These are phyloP conservation scores for Brenthis ino DNA, from an alignment of 2,888 invertebrate genomes.

Conservation along the genomic window DNA sequence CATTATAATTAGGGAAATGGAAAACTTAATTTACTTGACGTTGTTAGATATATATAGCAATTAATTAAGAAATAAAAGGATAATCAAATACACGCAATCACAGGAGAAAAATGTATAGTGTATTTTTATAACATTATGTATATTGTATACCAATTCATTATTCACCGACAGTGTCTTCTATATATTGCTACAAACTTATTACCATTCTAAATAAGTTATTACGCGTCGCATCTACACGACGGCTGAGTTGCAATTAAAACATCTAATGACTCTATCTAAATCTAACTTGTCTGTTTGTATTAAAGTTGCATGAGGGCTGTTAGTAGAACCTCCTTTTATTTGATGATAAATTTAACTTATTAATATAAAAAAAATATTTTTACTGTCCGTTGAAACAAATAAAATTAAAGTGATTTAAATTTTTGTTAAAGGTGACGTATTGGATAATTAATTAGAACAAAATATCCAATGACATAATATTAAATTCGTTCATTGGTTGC, in stretches of 20 bases:
- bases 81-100: too few species aligned
- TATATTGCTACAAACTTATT: constrained; percentile 18
- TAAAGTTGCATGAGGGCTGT: neutral
- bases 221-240: constrained; percentile 9
- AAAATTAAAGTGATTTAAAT: too few species aligned
- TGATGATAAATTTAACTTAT: neutral
- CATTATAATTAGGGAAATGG: neutral
- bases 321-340: too few species aligned
- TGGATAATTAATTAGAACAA: too few species aligned
- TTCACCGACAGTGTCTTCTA: neutral
- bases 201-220: constrained; percentile 24
- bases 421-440: too few species aligned
- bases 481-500: too few species aligned
- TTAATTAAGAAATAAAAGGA: too few species aligned
- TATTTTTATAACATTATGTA: neutral
- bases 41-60: neutral
- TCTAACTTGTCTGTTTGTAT: constrained; percentile 10
- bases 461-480: too few species aligned
- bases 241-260: constrained; percentile 27
- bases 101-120: too few species aligned
- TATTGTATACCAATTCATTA: constrained; percentile 1
- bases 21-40: neutral
- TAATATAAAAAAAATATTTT: too few species aligned
- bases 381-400: too few species aligned
- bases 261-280: constrained; percentile 35